Conservation (phyloP, 2,888 invertebrate genomes). For the Brachynemurus nebulosus region DNA sequence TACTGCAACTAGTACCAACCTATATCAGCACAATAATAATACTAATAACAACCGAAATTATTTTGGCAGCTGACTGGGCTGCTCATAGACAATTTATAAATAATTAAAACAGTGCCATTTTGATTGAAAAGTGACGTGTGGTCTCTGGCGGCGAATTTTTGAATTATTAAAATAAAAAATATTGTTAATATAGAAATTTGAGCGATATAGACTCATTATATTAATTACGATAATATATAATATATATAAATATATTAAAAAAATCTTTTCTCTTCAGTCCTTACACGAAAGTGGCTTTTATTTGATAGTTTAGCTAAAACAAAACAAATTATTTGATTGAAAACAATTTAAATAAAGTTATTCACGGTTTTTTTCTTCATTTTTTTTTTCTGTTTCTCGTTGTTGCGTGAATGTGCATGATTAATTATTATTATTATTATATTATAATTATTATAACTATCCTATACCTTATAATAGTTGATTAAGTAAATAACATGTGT, state of each 20-base stretch:
- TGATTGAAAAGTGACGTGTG: conserved; percentile 4
- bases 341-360: conserved; percentile 1
- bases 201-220: not conserved
- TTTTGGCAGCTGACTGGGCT: conserved; percentile 7
- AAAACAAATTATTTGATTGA: conserved; percentile 7
- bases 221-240: not conserved
- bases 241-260: not conserved
- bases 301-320: conserved; percentile 8
- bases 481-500: too few species aligned
- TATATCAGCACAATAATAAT: not conserved
- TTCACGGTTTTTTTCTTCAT: too few species aligned
- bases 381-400: not conserved
- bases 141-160: not conserved
- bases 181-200: not conserved
- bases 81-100: not conserved
- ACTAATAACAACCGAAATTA: not conserved
- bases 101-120: conserved; percentile 6
- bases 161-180: not conserved
- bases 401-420: conserved; percentile 1
- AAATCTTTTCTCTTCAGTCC: conserved; percentile 6
- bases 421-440: conserved; percentile 1
- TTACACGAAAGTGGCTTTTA: conserved; percentile 8
- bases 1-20: not conserved
- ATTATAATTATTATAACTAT: not conserved
- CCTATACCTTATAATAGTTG: too few species aligned